A percentile compares a stretch with the other conserved stretches of the same genome.
Evolutionary conservation across 1,140 invertebrate species (phyloP).

Genomic region (Bradysia coprophila): DNA sequence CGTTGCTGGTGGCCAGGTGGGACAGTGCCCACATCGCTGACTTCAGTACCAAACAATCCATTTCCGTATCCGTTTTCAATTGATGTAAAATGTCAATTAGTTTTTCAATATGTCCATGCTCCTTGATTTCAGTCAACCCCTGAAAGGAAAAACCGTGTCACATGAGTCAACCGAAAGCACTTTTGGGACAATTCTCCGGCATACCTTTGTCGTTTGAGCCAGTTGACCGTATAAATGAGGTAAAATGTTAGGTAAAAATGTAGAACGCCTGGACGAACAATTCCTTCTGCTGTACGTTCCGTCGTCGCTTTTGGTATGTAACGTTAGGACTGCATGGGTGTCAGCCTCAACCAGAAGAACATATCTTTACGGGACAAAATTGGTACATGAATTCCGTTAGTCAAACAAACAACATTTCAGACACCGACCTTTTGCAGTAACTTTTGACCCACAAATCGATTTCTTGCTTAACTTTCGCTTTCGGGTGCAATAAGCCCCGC

Average conservation of each 20-base stretch:
- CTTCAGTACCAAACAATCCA: constrained; percentile 58
- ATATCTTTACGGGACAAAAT: constrained; percentile 47
- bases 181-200: too few species aligned
- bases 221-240: constrained; percentile 82
- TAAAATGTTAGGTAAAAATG: constrained; percentile 34
- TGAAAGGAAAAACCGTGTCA: too few species aligned
- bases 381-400: too few species aligned
- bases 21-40: constrained; percentile 78
- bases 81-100: constrained; percentile 27
- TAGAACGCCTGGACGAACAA: constrained; percentile 20
- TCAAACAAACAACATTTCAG: too few species aligned
- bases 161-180: too few species aligned
- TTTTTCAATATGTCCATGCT: constrained; percentile 24
- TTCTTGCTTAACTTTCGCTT: constrained; percentile 46
- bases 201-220: constrained; percentile 42
- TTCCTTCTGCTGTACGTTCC: constrained; percentile 50
- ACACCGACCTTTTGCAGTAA: background rate
- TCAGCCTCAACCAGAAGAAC: constrained; percentile 74
- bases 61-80: constrained; percentile 34
- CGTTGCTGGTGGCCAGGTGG: constrained; percentile 55
- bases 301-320: constrained; percentile 62
- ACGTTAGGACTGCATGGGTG: constrained; percentile 70
- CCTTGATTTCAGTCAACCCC: constrained; percentile 45
- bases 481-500: constrained; percentile 45
- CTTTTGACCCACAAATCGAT: constrained; percentile 52